Evolutionary conservation across 2,113 vertebrate species (phyloP).

Genomic region (Rhinopomastus cyanomelas): DNA sequence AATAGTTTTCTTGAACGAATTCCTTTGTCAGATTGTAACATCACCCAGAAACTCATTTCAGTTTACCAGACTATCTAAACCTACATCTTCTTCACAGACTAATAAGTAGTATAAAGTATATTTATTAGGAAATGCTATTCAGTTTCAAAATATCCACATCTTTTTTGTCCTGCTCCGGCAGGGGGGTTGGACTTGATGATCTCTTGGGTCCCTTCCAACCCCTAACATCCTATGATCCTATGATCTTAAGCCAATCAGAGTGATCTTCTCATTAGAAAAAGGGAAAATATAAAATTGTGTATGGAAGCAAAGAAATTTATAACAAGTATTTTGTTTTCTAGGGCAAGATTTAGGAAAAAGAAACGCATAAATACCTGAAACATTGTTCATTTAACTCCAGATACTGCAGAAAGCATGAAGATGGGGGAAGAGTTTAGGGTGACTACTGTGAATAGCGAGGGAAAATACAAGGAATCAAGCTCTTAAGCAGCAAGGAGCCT

Average conservation of each 20-base stretch:
- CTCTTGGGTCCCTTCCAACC: too few relatives aligned
- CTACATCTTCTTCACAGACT: neutral
- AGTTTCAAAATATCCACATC: neutral
- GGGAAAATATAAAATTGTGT: neutral
- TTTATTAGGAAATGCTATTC: neutral
- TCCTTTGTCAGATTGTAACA: neutral
- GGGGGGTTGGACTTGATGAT: too few relatives aligned
- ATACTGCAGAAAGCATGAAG: neutral
- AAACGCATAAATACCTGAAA: neutral
- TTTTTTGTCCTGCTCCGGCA: too few relatives aligned
- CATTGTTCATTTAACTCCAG: neutral
- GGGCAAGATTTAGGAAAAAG: neutral
- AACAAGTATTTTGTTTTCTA: neutral
- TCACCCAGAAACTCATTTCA: neutral
- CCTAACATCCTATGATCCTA: too few relatives aligned
- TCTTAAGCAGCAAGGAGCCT: too few relatives aligned
- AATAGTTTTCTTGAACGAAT: neutral
- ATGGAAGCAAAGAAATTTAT: neutral
- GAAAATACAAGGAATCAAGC: neutral
- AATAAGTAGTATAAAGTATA: neutral
- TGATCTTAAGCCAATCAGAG: neutral
- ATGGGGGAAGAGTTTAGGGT: neutral
- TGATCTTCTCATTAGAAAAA: neutral
- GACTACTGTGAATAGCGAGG: neutral
- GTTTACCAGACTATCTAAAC: neutral